phyloP scores from a whole-genome alignment of 2,113 vertebrate genomes.

The Heloderma charlesbogerti region DNA sequence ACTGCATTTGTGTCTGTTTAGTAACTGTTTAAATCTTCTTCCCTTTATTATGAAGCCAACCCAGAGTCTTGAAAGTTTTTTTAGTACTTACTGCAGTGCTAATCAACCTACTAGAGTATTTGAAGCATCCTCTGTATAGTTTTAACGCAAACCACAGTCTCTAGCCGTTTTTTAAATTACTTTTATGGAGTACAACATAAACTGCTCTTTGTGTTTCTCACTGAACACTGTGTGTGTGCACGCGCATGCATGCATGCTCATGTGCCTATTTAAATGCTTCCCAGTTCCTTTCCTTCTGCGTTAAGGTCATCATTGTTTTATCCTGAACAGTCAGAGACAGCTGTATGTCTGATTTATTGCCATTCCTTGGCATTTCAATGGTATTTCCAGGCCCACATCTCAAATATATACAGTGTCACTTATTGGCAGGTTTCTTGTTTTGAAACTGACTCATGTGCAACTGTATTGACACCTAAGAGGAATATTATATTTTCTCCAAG shows the following conservation, averaged over 20 bases:
- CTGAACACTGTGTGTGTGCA: conserved; percentile 53
- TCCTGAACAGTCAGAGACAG: neutral
- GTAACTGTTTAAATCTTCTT: neutral
- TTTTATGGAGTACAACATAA: neutral
- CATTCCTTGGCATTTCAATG: conserved; percentile 31
- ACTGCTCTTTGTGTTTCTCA: neutral
- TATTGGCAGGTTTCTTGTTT: conserved; percentile 53
- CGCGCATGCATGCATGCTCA: conserved; percentile 38
- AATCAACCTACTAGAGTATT: neutral
- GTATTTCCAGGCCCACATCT: conserved; percentile 48
- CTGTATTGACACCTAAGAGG: conserved; percentile 37
- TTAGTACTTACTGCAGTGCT: neutral
- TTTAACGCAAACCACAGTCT: neutral
- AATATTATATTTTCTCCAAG: conserved; percentile 28
- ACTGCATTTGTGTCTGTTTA: neutral
- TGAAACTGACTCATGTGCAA: conserved; percentile 39
- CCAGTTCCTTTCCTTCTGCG: neutral
- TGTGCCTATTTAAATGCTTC: conserved; percentile 59
- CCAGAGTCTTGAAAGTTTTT: neutral
- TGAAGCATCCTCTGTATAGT: neutral
- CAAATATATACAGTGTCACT: conserved; percentile 61
- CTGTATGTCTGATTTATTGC: no score
- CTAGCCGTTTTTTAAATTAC: neutral
- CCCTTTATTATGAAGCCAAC: neutral
- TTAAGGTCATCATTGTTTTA: neutral